A percentile compares a stretch with the other conserved stretches of the same genome.
These are phyloP conservation scores for Caenorhabditis sp. DNA, from an alignment of 2,888 invertebrate genomes.

Conservation along the genomic window DNA sequence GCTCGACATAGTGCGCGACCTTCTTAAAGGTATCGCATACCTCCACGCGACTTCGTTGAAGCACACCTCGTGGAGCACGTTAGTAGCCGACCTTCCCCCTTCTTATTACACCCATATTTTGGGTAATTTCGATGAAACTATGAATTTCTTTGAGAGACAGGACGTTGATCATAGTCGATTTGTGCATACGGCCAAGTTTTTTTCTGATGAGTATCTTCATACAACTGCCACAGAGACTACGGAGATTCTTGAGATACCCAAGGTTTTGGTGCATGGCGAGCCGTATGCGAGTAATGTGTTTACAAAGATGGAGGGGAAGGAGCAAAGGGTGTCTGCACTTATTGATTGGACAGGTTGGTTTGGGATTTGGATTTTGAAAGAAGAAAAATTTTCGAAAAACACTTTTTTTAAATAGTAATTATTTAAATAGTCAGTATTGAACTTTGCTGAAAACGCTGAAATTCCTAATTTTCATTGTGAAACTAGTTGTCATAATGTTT, in stretches of 20 bases:
- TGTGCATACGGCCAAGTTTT: constrained; percentile 40
- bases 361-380: background rate
- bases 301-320: constrained; percentile 40
- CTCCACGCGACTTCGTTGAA: constrained; percentile 60
- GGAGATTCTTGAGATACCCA: constrained; percentile 44
- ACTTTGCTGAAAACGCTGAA: too few relatives aligned
- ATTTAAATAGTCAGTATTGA: too few relatives aligned
- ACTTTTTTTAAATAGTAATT: too few relatives aligned
- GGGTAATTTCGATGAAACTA: constrained; percentile 45
- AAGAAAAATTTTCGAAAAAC: background rate
- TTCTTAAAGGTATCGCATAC: constrained; percentile 58
- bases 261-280: constrained; percentile 63
- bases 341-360: constrained; percentile 65
- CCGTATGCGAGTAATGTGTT: constrained; percentile 62
- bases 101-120: constrained; percentile 51
- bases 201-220: constrained; percentile 50
- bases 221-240: constrained; percentile 54
- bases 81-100: constrained; percentile 51
- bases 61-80: constrained; percentile 60
- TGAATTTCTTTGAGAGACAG: constrained; percentile 50
- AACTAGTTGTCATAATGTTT: too few relatives aligned
- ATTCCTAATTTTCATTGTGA: too few relatives aligned
- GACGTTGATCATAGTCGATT: constrained; percentile 55
- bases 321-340: constrained; percentile 49
- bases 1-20: constrained; percentile 58